phyloP scores from a whole-genome alignment of 2,113 vertebrate species.

The Melanotaenia duboulayi region DNA sequence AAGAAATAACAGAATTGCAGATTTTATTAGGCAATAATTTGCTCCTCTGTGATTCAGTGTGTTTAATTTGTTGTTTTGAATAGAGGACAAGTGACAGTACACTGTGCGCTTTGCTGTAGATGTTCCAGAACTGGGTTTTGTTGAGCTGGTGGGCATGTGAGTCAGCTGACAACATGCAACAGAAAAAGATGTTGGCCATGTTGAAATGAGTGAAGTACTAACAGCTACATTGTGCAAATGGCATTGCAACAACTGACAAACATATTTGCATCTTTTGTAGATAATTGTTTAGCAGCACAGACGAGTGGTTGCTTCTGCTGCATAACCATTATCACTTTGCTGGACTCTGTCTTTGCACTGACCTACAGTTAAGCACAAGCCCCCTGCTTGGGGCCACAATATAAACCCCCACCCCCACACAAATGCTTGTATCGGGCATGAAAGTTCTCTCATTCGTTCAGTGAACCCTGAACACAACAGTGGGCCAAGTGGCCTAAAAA shows the following conservation, averaged over 20 bases:
- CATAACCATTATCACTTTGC: conserved; percentile 23
- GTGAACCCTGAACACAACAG: conserved; percentile 71
- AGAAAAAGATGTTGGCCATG: conserved; percentile 19
- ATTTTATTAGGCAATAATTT: not conserved
- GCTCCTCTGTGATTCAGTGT: not conserved
- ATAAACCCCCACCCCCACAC: conserved; percentile 55
- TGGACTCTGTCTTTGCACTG: conserved; percentile 54
- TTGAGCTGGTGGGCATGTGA: conserved; percentile 63
- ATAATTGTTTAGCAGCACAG: conserved; percentile 11
- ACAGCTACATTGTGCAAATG: not conserved
- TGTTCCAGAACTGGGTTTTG: conserved; percentile 49
- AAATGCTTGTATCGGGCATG: conserved; percentile 59
- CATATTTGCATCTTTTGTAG: not conserved
- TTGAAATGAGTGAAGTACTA: conserved; percentile 19
- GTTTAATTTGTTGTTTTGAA: not conserved
- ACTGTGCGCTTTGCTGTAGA: conserved; percentile 10
- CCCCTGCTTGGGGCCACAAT: conserved; percentile 65
- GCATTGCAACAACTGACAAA: not conserved
- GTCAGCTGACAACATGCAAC: conserved; percentile 38
- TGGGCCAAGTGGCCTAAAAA: conserved; percentile 74
- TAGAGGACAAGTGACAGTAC: not conserved
- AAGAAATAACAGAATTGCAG: too few relatives aligned
- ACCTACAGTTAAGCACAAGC: conserved; percentile 65
- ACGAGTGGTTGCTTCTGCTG: conserved; percentile 8
- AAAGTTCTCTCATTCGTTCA: conserved; percentile 74